phyloP scores from a whole-genome alignment of 2,113 vertebrate species.

The Hepsetus odoe region DNA sequence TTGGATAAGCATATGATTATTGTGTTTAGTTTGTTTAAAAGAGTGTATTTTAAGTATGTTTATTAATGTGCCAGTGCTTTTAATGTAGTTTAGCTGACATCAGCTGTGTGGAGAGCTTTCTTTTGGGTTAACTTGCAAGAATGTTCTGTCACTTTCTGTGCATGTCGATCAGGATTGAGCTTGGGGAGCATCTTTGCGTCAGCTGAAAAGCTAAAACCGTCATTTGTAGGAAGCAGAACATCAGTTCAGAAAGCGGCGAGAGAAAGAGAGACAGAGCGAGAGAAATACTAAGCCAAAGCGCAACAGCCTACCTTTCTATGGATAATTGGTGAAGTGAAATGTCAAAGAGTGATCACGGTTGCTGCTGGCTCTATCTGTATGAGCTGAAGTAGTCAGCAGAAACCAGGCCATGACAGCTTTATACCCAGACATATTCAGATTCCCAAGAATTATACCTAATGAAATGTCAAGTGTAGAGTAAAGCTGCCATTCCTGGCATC shows the following conservation, averaged over 20 bases:
- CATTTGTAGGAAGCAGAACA: slow-evolving; percentile 20
- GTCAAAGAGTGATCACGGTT: slow-evolving; percentile 48
- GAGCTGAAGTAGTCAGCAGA: slow-evolving; percentile 22
- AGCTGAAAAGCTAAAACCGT: slow-evolving; percentile 25
- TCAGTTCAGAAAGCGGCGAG: slow-evolving; percentile 37
- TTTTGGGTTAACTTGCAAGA: neutral
- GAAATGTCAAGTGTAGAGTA: slow-evolving; percentile 47
- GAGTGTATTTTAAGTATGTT: neutral
- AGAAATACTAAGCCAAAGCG: neutral
- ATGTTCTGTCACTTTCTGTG: neutral
- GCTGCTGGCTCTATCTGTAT: slow-evolving; percentile 19
- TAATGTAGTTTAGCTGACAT: neutral
- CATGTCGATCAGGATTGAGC: neutral
- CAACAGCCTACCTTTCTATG: slow-evolving; percentile 39
- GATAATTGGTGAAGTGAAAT: slow-evolving; percentile 59
- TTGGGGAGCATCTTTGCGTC: slow-evolving; percentile 9
- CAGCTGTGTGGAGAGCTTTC: neutral
- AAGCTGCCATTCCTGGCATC: slow-evolving; percentile 39
- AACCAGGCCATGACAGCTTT: slow-evolving; percentile 26
- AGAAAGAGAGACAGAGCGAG: neutral
- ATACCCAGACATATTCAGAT: slow-evolving; percentile 51
- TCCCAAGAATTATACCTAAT: slow-evolving; percentile 46
- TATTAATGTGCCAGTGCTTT: neutral
- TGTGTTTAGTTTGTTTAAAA: neutral
- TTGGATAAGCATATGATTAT: neutral